Evolutionary conservation across 2,888 invertebrate genomes (phyloP).

Genomic region (Pegoplata infirma): DNA sequence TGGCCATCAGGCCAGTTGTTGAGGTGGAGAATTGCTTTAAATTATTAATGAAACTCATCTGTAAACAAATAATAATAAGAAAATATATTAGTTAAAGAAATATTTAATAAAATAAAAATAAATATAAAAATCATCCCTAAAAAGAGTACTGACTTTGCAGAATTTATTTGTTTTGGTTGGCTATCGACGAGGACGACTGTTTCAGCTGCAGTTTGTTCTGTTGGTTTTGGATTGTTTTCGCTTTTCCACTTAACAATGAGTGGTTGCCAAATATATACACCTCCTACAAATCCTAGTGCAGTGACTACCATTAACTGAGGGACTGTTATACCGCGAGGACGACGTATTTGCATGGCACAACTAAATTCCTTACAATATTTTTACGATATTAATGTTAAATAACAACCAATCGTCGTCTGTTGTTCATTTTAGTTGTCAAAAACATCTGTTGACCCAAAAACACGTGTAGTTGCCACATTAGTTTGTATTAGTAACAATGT

Average conservation of each 20-base stretch:
- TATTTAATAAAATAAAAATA: not conserved
- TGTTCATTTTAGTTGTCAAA: slow-evolving; percentile 6
- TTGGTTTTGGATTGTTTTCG: slow-evolving; percentile 62
- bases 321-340: slow-evolving; percentile 75
- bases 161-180: not conserved
- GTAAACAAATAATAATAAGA: too few species aligned
- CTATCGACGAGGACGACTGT: not conserved
- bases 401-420: slow-evolving; percentile 6
- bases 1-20: slow-evolving; percentile 71
- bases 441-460: not conserved
- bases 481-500: too few species aligned
- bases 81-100: too few species aligned
- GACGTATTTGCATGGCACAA: slow-evolving; percentile 76
- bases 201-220: slow-evolving; percentile 16
- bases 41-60: slow-evolving; percentile 75
- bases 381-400: slow-evolving; percentile 29
- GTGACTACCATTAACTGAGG: slow-evolving; percentile 76
- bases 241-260: slow-evolving; percentile 71
- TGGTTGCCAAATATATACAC: slow-evolving; percentile 79
- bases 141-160: slow-evolving; percentile 50
- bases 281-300: slow-evolving; percentile 74
- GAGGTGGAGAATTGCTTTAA: slow-evolving; percentile 67
- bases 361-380: not conserved
- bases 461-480: not conserved
- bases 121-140: not conserved